phyloP scores from a whole-genome alignment of 1,140 invertebrate species.

The Gryon sp. region DNA sequence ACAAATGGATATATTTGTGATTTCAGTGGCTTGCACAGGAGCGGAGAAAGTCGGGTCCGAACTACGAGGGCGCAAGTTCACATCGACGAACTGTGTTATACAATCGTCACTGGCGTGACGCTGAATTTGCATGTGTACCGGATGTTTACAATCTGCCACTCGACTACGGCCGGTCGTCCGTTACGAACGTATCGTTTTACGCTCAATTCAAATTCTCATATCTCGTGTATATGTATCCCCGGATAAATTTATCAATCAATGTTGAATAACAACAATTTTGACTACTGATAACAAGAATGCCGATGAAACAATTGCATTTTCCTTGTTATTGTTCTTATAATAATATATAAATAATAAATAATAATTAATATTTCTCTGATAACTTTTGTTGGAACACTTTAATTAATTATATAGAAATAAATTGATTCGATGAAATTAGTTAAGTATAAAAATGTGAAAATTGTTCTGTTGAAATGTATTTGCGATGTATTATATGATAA shows the following conservation, averaged over 20 bases:
- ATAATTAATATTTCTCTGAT: too few species aligned
- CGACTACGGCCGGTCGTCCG: slow-evolving; percentile 63
- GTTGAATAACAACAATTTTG: slow-evolving; percentile 8
- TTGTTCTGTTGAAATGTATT: too few species aligned
- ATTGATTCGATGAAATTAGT: too few species aligned
- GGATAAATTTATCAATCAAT: slow-evolving; percentile 51
- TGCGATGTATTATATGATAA: too few species aligned
- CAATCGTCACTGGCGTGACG: slow-evolving; percentile 57
- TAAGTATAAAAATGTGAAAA: too few species aligned
- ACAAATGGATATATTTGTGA: slow-evolving; percentile 37
- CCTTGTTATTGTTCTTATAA: too few species aligned
- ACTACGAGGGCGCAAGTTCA: slow-evolving; percentile 39
- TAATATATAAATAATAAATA: too few species aligned
- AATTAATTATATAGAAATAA: too few species aligned
- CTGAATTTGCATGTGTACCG: slow-evolving; percentile 71
- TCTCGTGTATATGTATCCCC: slow-evolving; percentile 31
- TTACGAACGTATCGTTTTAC: slow-evolving; percentile 53
- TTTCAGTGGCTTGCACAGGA: slow-evolving; percentile 7
- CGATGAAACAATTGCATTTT: too few species aligned
- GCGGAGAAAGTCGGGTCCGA: slow-evolving; percentile 27
- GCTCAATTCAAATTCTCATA: slow-evolving; percentile 44
- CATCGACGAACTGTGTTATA: slow-evolving; percentile 37
- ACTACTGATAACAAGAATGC: not conserved
- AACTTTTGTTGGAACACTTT: too few species aligned
- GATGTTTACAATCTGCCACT: slow-evolving; percentile 77